Conservation (phyloP, 2,113 vertebrate species). For the Antigone vipio region DNA sequence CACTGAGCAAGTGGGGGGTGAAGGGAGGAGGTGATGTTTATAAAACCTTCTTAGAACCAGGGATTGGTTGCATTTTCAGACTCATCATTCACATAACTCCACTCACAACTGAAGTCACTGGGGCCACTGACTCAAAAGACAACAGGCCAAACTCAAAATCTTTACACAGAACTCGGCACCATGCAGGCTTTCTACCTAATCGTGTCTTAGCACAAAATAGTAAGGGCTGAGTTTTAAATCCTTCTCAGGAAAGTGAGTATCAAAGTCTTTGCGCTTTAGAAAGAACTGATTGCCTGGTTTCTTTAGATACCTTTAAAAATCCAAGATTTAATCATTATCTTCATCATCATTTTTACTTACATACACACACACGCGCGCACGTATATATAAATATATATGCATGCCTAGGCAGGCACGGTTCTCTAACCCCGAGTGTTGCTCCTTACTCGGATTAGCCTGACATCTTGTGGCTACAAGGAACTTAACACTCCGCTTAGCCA, state of each 20-base stretch:
- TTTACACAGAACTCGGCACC: too few relatives aligned
- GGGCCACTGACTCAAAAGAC: background rate
- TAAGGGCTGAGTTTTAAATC: background rate
- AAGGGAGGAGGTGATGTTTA: too few relatives aligned
- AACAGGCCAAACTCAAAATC: background rate
- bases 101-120: background rate
- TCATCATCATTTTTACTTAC: background rate
- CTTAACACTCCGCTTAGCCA: background rate
- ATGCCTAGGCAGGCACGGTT: rapidly evolving
- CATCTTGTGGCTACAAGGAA: slow-evolving; percentile 67
- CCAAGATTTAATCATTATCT: background rate
- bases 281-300: background rate
- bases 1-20: background rate
- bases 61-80: background rate
- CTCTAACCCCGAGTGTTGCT: rapidly evolving
- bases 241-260: background rate
- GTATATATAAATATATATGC: rapidly evolving
- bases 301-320: background rate
- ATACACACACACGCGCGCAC: rapidly evolving
- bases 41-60: background rate
- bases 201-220: background rate
- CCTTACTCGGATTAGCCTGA: slow-evolving; percentile 61
- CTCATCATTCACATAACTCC: background rate
- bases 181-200: background rate
- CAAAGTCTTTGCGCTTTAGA: background rate